phyloP scores from a whole-genome alignment of 2,888 invertebrate genomes.

The Heliconius hortense region DNA sequence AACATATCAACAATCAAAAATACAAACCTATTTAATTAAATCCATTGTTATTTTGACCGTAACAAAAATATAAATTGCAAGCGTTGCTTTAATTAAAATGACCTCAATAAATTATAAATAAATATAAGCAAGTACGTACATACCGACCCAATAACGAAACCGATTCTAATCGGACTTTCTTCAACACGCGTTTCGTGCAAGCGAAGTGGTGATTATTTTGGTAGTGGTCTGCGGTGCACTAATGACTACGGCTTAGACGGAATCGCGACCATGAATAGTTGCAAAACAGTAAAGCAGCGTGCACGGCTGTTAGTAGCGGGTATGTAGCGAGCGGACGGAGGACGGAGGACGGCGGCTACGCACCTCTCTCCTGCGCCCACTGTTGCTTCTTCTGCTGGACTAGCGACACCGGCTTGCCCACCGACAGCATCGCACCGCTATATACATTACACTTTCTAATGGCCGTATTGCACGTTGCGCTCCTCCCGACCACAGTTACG shows the following conservation, averaged over 20 bases:
- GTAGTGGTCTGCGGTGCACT: constrained; percentile 29
- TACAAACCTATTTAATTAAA: constrained; percentile 14
- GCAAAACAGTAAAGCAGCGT: constrained; percentile 50
- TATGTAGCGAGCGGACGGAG: constrained; percentile 84
- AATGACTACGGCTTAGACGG: constrained; percentile 26
- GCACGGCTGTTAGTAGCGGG: constrained; percentile 78
- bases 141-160: constrained; percentile 37
- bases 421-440: constrained; percentile 77
- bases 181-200: constrained; percentile 32
- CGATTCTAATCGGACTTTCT: constrained; percentile 28
- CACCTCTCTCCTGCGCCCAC: constrained; percentile 97
- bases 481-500: constrained; percentile 69
- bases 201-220: constrained; percentile 29
- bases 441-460: constrained; percentile 79
- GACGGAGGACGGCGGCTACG: constrained; percentile 47
- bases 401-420: constrained; percentile 83
- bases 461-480: constrained; percentile 72
- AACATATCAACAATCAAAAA: constrained; percentile 18
- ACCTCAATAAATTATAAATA: constrained; percentile 22
- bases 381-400: constrained; percentile 94
- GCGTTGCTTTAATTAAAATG: constrained; percentile 8
- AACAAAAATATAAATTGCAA: not conserved
- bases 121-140: constrained; percentile 29
- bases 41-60: not conserved
- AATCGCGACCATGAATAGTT: constrained; percentile 59